A percentile compares a stretch with the other conserved stretches of the same genome.
Conservation (phyloP, 2,113 vertebrate genomes). For the Myrmecobius fasciatus region DNA sequence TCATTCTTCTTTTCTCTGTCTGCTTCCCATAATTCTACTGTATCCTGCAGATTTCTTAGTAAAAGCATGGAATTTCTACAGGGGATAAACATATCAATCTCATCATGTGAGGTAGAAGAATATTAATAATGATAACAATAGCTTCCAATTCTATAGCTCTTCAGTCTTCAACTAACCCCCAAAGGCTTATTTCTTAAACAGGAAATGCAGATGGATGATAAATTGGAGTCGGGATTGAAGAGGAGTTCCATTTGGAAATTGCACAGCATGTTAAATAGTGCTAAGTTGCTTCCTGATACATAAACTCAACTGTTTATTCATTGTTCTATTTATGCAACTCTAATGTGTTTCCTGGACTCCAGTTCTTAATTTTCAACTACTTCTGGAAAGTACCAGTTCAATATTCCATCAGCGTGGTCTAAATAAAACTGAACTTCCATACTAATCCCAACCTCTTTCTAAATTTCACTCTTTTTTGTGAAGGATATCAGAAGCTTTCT, state of each 20-base stretch:
- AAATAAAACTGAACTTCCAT: background rate
- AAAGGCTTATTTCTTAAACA: background rate
- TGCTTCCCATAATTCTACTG: background rate
- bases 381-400: background rate
- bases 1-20: background rate
- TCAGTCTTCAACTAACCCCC: background rate
- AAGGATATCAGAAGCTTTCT: background rate
- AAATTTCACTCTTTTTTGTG: background rate
- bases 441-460: background rate
- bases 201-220: background rate
- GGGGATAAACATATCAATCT: background rate
- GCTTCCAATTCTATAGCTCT: background rate
- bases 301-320: background rate
- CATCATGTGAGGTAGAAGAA: background rate
- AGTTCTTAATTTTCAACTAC: background rate
- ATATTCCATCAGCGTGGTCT: background rate
- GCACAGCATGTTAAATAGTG: background rate
- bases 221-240: background rate
- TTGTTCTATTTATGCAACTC: background rate
- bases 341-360: background rate
- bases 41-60: background rate
- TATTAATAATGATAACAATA: background rate
- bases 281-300: background rate
- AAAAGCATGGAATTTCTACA: background rate
- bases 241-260: background rate